Conservation (phyloP, 2,888 invertebrate genomes). For the Melikaiella ostensackeni region DNA sequence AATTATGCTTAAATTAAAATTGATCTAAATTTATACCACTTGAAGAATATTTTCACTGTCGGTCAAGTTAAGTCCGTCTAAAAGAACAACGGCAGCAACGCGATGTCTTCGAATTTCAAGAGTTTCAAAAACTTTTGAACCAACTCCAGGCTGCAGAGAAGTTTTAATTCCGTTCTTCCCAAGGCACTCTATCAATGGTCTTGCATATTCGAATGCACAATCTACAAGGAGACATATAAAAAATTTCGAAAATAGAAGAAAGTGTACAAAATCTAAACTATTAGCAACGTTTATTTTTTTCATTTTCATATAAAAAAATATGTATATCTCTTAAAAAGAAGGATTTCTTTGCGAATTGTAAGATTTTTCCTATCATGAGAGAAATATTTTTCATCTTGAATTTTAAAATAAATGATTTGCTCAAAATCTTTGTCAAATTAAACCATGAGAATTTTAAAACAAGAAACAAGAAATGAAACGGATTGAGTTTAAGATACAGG, state of each 20-base stretch:
- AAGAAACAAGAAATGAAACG: too few species aligned
- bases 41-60: constrained; percentile 69
- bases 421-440: too few species aligned
- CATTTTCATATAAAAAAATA: too few species aligned
- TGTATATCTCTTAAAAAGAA: too few species aligned
- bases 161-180: constrained; percentile 65
- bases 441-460: too few species aligned
- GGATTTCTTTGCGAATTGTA: too few species aligned
- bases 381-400: too few species aligned
- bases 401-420: too few species aligned
- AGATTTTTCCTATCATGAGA: too few species aligned
- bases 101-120: constrained; percentile 67
- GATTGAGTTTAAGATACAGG: too few species aligned
- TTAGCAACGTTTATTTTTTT: not conserved
- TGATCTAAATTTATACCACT: constrained; percentile 58
- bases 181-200: constrained; percentile 68
- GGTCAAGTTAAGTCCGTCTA: constrained; percentile 70
- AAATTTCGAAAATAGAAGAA: too few species aligned
- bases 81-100: constrained; percentile 70
- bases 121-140: constrained; percentile 66
- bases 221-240: constrained; percentile 21
- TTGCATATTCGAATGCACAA: constrained; percentile 55
- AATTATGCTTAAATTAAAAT: too few species aligned
- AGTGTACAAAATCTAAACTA: not conserved
- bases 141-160: constrained; percentile 67